phyloP scores from a whole-genome alignment of 2,113 vertebrate genomes.

The Neolamprologus toae region DNA sequence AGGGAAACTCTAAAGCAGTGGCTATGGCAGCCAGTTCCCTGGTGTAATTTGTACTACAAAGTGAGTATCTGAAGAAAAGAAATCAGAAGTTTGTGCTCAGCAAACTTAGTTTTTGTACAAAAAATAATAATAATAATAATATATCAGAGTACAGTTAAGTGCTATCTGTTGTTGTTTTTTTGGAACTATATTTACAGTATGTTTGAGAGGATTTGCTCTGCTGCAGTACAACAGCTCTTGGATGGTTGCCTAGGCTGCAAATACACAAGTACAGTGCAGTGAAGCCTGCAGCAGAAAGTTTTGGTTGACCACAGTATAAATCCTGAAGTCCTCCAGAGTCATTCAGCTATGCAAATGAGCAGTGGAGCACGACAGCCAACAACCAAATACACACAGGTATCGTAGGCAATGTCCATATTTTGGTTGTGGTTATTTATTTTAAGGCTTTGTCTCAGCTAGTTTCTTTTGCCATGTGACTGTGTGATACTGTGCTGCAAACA shows the following conservation, averaged over 20 bases:
- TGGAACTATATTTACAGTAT: conserved; percentile 6
- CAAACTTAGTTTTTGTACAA: background rate
- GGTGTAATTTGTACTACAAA: conserved; percentile 12
- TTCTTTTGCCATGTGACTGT: background rate
- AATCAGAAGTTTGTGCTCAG: background rate
- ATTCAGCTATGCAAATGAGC: conserved; percentile 60
- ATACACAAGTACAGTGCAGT: background rate
- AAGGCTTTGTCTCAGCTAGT: conserved; percentile 15
- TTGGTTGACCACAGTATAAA: conserved; percentile 18
- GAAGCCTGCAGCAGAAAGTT: background rate
- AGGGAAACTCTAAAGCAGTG: background rate
- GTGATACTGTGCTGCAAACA: background rate
- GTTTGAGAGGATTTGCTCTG: background rate
- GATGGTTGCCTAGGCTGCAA: conserved; percentile 12
- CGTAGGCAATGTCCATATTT: background rate
- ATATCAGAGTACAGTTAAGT: background rate
- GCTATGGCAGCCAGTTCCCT: background rate
- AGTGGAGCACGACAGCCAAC: conserved; percentile 11
- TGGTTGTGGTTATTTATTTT: conserved; percentile 2
- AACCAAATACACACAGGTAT: conserved; percentile 19
- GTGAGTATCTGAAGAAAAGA: background rate
- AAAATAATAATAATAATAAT: background rate
- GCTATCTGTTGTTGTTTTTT: conserved; percentile 22
- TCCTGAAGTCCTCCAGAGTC: conserved; percentile 22
- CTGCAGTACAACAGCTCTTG: conserved; percentile 26